These are phyloP conservation scores for Drosophila tanythrix DNA, from an alignment of 2,888 invertebrate genomes.

Conservation along the genomic window DNA sequence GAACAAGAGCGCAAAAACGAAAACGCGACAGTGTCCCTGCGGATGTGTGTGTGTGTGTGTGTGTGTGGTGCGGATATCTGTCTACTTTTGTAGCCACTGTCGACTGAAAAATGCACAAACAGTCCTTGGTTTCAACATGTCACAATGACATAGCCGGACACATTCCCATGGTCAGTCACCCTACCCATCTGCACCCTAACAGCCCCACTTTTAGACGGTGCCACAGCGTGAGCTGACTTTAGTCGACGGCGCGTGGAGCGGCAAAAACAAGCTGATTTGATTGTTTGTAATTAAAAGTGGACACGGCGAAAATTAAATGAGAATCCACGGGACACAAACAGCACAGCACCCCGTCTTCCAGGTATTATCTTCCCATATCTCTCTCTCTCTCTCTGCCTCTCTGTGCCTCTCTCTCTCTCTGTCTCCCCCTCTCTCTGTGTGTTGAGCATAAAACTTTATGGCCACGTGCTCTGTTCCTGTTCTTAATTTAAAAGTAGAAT, in stretches of 20 bases:
- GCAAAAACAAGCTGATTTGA: slow-evolving; percentile 77
- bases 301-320: slow-evolving; percentile 76
- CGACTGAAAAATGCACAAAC: slow-evolving; percentile 58
- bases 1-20: neutral
- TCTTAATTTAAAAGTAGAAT: slow-evolving; percentile 69
- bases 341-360: slow-evolving; percentile 6
- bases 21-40: slow-evolving; percentile 4
- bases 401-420: neutral
- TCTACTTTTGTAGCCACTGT: slow-evolving; percentile 38
- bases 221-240: slow-evolving; percentile 23
- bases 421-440: neutral
- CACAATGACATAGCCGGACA: slow-evolving; percentile 24
- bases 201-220: neutral
- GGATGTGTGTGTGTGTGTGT: slow-evolving; percentile 11
- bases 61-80: slow-evolving; percentile 22
- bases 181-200: neutral
- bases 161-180: neutral
- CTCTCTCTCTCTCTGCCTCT: neutral
- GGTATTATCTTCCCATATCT: slow-evolving; percentile 5
- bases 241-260: slow-evolving; percentile 21
- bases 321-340: slow-evolving; percentile 48
- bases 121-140: slow-evolving; percentile 40
- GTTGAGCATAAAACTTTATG: slow-evolving; percentile 66
- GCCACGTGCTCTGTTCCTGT: slow-evolving; percentile 57
- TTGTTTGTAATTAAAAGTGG: slow-evolving; percentile 81